A percentile compares a stretch with the other conserved stretches of the same genome.
Evolutionary conservation across 2,888 invertebrate species (phyloP).

Genomic region (Drosophila pseudotakahashii): DNA sequence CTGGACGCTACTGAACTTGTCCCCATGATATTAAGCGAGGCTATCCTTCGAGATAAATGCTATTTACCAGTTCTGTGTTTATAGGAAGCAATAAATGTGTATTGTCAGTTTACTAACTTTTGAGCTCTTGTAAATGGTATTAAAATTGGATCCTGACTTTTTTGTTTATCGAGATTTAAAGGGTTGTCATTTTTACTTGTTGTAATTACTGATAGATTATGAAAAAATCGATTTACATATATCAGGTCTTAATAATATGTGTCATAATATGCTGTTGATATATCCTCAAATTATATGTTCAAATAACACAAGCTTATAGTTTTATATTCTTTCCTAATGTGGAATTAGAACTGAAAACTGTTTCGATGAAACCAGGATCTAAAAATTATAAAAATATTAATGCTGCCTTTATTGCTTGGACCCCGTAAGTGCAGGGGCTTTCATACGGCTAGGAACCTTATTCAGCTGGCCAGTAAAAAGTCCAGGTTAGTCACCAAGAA

Average conservation of each 20-base stretch:
- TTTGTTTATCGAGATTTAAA: too few relatives aligned
- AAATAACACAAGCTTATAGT: too few relatives aligned
- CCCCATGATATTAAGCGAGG: slow-evolving; percentile 18
- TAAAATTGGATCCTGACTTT: too few relatives aligned
- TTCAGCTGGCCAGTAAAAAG: background rate
- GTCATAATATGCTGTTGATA: too few relatives aligned
- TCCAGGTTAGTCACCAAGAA: background rate
- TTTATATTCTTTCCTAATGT: background rate
- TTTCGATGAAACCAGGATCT: background rate
- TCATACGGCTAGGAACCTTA: background rate
- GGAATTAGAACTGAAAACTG: background rate
- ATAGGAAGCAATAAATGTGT: background rate
- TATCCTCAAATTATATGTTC: too few relatives aligned
- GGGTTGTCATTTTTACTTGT: too few relatives aligned
- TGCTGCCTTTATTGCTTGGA: background rate
- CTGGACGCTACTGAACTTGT: too few relatives aligned
- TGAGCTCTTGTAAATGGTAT: too few relatives aligned
- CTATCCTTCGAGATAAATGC: slow-evolving; percentile 1
- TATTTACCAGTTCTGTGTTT: slow-evolving; percentile 12
- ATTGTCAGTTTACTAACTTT: background rate
- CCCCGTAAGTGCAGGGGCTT: background rate
- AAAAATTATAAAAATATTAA: background rate
- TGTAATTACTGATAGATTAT: too few relatives aligned
- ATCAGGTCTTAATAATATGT: too few relatives aligned
- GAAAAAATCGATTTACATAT: too few relatives aligned